These are phyloP conservation scores for Charina bottae DNA, from an alignment of 2,113 vertebrate species.

Conservation along the genomic window DNA sequence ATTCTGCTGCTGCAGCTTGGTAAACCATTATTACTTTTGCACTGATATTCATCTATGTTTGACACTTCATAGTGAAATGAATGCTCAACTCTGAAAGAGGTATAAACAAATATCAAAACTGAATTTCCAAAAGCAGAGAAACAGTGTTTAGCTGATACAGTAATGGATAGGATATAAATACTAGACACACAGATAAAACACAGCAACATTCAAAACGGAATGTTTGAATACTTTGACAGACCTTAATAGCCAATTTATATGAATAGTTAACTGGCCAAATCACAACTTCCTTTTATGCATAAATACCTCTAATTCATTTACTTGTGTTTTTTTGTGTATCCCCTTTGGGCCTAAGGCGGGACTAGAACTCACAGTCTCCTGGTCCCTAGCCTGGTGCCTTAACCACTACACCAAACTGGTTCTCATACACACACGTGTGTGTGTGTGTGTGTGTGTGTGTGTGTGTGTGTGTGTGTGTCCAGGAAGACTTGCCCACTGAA, in stretches of 20 bases:
- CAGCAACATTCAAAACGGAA: background rate
- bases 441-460: accelerated
- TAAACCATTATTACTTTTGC: background rate
- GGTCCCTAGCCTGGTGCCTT: no score
- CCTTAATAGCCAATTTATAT: background rate
- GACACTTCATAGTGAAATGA: constrained; percentile 22
- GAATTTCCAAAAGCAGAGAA: constrained; percentile 23
- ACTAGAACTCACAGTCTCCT: no score
- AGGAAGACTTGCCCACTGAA: background rate
- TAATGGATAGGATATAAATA: constrained; percentile 20
- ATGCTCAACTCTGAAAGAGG: background rate
- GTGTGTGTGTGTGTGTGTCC: background rate
- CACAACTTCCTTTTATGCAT: background rate
- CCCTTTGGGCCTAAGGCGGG: no score
- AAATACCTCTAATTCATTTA: constrained; percentile 9
- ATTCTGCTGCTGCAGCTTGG: background rate
- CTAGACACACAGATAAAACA: constrained; percentile 25
- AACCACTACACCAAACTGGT: no score
- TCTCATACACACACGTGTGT: no score
- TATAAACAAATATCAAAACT: constrained; percentile 12
- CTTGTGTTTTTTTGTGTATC: background rate
- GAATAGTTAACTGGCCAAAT: background rate
- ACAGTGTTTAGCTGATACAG: background rate
- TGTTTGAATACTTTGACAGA: background rate
- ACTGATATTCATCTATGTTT: constrained; percentile 15